A percentile compares a stretch with the other conserved stretches of the same genome.
These are phyloP conservation scores for Spodoptera exigua DNA, from an alignment of 2,888 invertebrate species.

Conservation along the genomic window DNA sequence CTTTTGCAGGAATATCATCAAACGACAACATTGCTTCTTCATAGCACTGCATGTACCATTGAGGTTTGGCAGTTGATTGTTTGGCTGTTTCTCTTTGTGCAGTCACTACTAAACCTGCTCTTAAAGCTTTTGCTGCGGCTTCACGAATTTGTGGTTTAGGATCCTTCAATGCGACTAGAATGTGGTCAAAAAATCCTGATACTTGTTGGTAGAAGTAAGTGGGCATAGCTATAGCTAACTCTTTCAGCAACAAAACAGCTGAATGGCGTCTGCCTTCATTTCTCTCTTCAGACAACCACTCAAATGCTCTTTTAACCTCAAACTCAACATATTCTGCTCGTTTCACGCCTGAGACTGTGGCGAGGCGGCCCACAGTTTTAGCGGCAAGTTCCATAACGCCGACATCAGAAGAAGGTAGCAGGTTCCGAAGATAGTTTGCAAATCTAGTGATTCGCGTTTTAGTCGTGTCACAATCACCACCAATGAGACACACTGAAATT, in stretches of 20 bases:
- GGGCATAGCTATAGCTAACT: constrained; percentile 98
- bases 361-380: constrained; percentile 97
- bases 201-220: constrained; percentile 99
- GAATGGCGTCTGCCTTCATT: constrained; percentile 97
- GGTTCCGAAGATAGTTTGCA: constrained; percentile 96
- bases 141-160: constrained; percentile 97
- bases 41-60: constrained; percentile 98
- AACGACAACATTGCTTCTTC: constrained; percentile 95
- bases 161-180: constrained; percentile 97
- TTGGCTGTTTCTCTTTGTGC: constrained; percentile 98
- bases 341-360: constrained; percentile 96
- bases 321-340: constrained; percentile 99
- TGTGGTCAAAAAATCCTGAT: constrained; percentile 97
- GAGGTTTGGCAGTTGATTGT: constrained; percentile 95
- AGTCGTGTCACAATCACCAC: constrained; percentile 97
- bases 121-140: constrained; percentile 97
- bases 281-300: constrained; percentile 97
- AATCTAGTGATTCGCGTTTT: constrained; percentile 97
- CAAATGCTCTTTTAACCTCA: constrained; percentile 98
- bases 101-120: constrained; percentile 98
- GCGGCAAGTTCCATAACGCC: constrained; percentile 98
- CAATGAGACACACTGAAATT: constrained; percentile 95
- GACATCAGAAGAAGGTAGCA: constrained; percentile 96
- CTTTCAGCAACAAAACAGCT: constrained; percentile 96
- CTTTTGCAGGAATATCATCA: constrained; percentile 91